phyloP scores from a whole-genome alignment of 2,888 invertebrate species.

The Sturmia bella region DNA sequence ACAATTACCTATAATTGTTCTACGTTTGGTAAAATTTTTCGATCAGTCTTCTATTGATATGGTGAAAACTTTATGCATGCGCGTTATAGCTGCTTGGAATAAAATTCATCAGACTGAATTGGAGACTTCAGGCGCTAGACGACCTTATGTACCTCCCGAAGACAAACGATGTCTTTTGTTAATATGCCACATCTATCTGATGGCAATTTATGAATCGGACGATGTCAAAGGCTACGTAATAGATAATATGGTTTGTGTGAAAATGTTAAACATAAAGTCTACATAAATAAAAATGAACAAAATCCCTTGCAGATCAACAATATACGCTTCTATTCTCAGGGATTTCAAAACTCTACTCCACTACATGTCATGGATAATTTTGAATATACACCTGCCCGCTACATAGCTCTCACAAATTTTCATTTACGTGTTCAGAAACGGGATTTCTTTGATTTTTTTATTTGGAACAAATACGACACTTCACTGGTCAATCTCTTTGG shows the following conservation, averaged over 20 bases:
- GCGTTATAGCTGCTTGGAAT: slow-evolving; percentile 77
- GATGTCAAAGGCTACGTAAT: slow-evolving; percentile 77
- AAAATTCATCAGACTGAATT: slow-evolving; percentile 64
- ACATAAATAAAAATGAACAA: too few relatives aligned
- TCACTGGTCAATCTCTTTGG: slow-evolving; percentile 75
- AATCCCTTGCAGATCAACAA: slow-evolving; percentile 75
- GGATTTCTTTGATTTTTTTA: slow-evolving; percentile 76
- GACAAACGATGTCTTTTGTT: slow-evolving; percentile 71
- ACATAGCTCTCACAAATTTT: slow-evolving; percentile 76
- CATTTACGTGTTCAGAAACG: slow-evolving; percentile 74
- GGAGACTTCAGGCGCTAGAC: slow-evolving; percentile 32
- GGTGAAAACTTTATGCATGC: slow-evolving; percentile 77
- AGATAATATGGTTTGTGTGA: slow-evolving; percentile 76
- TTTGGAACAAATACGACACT: slow-evolving; percentile 73
- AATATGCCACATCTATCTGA: slow-evolving; percentile 76
- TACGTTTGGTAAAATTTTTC: slow-evolving; percentile 78
- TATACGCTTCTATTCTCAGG: slow-evolving; percentile 77
- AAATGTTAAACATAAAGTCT: neutral
- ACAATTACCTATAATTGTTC: slow-evolving; percentile 74
- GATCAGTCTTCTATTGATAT: slow-evolving; percentile 77
- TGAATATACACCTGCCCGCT: slow-evolving; percentile 75
- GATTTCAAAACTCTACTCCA: slow-evolving; percentile 71
- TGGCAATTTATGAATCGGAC: slow-evolving; percentile 76
- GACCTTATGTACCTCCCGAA: slow-evolving; percentile 53
- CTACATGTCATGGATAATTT: slow-evolving; percentile 57